Base-by-base conservation (phyloP, 2,113 vertebrate genomes). In the Phyllostomus hastatus region DNA sequence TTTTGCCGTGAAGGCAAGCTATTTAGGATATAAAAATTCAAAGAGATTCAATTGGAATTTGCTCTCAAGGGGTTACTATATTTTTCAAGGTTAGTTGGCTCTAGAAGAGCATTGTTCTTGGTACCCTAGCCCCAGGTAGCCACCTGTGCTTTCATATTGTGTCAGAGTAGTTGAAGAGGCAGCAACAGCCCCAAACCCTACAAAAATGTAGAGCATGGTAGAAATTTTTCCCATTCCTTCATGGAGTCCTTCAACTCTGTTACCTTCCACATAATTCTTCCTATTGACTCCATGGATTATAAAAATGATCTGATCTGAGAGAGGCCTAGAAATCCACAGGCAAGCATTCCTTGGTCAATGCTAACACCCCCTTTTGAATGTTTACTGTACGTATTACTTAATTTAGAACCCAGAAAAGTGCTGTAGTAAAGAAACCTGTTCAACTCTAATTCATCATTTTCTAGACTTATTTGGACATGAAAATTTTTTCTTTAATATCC, bases 401-500 rank as follows among this genome's bases (percentile, higher is more conserved):
- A 66, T 52, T 57, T 67, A 92, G 50, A 66, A 75, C 43, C 19
- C 64, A 35, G 72, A 43, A 54, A 73, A 80, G 20, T 38, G 38
- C 66, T 80, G 4, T 48, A n/a, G 26, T 17, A 10, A 84, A 67
- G 43, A 88, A 86, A 52, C 2, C 67, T 3, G 17, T 22, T 72
- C 3, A 15, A 73, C 15, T 46, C 88, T 79, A n/a, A 57, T 43
- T 84, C 78, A 57, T 72, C 35, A 48, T 48, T 69, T 87, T 80
- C 80, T 83, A 75, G 41, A 69, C 61, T 69, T 64, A 52, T 1
- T 59, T 41, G 75, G 89, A 48, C 7, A 33, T 10, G 31, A 22
- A 86, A 86, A 48, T 64, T 72, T 83, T n/a, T 72, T 52, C 78
- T 91, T 89, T 88, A 81, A 85, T 88, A 88, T 46, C 31, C 16